Percentiles rank a stretch among this genome's conserved stretches.
Conservation (phyloP, 2,888 invertebrate species). For the Coelopa pilipes region DNA sequence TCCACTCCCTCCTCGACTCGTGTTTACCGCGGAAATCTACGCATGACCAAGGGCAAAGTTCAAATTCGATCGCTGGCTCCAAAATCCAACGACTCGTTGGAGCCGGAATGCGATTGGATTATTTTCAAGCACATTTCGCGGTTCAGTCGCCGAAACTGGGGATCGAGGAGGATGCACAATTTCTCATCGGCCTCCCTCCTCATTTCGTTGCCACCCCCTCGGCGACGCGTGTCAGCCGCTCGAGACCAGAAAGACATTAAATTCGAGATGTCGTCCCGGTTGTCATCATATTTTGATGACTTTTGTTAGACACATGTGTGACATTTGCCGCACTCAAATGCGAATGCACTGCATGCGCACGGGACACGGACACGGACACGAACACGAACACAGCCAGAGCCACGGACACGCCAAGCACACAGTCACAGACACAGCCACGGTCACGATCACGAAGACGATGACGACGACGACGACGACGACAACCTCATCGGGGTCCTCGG, state of each 20-base stretch:
- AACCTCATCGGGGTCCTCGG: too few relatives aligned
- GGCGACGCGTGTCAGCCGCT: background rate
- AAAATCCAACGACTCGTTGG: too few relatives aligned
- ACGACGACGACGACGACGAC: too few relatives aligned
- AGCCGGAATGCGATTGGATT: too few relatives aligned
- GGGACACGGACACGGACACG: too few relatives aligned
- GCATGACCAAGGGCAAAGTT: conserved; percentile 7
- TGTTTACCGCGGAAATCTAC: background rate
- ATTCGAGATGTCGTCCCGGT: background rate
- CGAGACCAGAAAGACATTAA: background rate
- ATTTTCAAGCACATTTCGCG: too few relatives aligned
- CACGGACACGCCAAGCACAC: too few relatives aligned
- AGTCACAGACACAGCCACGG: too few relatives aligned
- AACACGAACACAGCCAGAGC: background rate
- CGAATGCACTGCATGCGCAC: background rate
- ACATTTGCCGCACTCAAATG: too few relatives aligned
- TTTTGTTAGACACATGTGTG: conserved; percentile 14
- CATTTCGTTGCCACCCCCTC: background rate
- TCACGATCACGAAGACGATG: background rate
- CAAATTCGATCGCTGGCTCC: too few relatives aligned
- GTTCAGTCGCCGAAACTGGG: background rate
- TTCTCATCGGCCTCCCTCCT: too few relatives aligned
- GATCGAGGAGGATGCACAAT: background rate
- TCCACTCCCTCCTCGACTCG: background rate
- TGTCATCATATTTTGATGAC: conserved; percentile 17